Base-by-base conservation (phyloP, 1,140 invertebrate genomes). In the Stenopsyche tienmushanensis region DNA sequence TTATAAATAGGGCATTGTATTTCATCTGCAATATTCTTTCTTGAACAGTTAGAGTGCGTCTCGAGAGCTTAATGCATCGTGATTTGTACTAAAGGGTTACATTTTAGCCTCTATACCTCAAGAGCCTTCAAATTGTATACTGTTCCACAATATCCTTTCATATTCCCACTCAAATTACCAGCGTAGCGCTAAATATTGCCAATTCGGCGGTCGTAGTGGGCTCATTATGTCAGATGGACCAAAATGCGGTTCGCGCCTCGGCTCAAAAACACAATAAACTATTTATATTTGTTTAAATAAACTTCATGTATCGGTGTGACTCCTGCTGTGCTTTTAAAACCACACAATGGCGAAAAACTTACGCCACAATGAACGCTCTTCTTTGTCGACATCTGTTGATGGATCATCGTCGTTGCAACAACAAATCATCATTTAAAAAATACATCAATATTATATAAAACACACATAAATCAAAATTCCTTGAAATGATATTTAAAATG, bases 261-360 rank as follows among this genome's bases (percentile, higher is more conserved):
- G 3, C 41, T 23, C 3, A 53, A 29, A 13, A 17, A 18, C 20
- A 65, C 53, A 55, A 65, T 57, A 29, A 29, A 47, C 42, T 55
- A 57, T 65, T 65, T 57, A 65, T 55, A 23, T 65, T 65, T 65
- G 63, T 65, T 65, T 65, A 65, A 65, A 65, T 57, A 65, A 65
- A 55, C 17, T 25, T 1, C 15, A 29, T 29, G 44, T 25, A 44
- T 13, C 29, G 18, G 26, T 21, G 29, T 24, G 45, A 65, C 44
- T 1, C 63, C 53, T 44, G 63, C 63, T 49, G 63, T 21, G 63
- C 52, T 41, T 65, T 58, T 55, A 18, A 41, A 23, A 17, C 1
- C 1, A 13, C 18, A 64, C 62, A 64, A 54, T 64, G 39, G n/a
- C 5, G 26, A 29, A n/a, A n/a, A 18, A 29, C 34, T n/a, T 21